These are phyloP conservation scores for Chrosomus eos DNA, from an alignment of 2,797 vertebrate species.

Conservation along the genomic window DNA sequence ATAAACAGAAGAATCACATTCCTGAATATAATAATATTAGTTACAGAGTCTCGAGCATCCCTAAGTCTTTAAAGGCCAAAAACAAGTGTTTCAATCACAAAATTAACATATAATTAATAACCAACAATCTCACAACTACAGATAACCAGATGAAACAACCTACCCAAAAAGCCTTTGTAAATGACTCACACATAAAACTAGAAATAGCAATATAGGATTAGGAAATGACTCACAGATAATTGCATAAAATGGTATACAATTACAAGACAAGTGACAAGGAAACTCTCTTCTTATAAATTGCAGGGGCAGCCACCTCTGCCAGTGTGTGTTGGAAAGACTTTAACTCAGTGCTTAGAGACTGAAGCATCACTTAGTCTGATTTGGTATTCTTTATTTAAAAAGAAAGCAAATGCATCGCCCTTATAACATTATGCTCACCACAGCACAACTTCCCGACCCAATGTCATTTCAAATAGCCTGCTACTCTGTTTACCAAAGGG, in stretches of 20 bases:
- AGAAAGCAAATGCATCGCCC: background rate
- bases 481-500: slow-evolving; percentile 33
- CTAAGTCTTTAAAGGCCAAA: background rate
- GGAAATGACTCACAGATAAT: slow-evolving; percentile 42
- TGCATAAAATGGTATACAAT: slow-evolving; percentile 38
- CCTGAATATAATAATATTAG: background rate
- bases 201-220: slow-evolving; percentile 28
- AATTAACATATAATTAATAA: background rate
- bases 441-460: background rate
- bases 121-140: background rate
- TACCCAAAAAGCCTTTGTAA: background rate
- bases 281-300: slow-evolving; percentile 13
- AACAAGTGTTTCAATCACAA: background rate
- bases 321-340: background rate
- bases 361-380: slow-evolving; percentile 4
- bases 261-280: slow-evolving; percentile 26
- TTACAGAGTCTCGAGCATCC: background rate
- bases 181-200: slow-evolving; percentile 27
- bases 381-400: background rate
- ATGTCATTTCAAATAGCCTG: slow-evolving; percentile 1
- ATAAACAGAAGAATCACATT: background rate
- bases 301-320: slow-evolving; percentile 33
- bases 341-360: background rate
- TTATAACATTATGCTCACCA: background rate
- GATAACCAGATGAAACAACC: slow-evolving; percentile 2